phyloP scores from a whole-genome alignment of 1,140 invertebrate genomes.

The Pseudomyrmex pallidus region DNA sequence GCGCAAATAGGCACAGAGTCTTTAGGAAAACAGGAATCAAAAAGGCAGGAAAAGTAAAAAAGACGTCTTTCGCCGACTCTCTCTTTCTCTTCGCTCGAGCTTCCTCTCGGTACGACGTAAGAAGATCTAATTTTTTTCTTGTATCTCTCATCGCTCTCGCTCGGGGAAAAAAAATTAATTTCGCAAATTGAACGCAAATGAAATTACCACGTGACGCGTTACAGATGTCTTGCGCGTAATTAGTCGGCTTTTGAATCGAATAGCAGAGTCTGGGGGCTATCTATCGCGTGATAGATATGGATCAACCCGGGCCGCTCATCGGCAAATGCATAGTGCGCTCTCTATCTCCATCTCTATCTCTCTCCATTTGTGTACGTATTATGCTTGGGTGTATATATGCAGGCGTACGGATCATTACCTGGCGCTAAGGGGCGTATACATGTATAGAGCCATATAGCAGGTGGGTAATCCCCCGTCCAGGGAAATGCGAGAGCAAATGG shows the following conservation, averaged over 20 bases:
- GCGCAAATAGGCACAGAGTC: constrained; percentile 46
- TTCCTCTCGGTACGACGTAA: background rate
- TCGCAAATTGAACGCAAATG: constrained; percentile 33
- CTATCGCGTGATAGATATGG: constrained; percentile 31
- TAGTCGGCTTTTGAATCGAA: constrained; percentile 44
- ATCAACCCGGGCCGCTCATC: constrained; percentile 2
- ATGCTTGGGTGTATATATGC: constrained; percentile 39
- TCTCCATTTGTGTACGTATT: constrained; percentile 31
- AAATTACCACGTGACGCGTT: background rate
- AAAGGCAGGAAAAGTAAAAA: constrained; percentile 18
- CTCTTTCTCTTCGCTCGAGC: background rate
- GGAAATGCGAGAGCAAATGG: constrained; percentile 27
- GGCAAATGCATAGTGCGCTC: constrained; percentile 8
- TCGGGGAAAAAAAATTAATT: constrained; percentile 14
- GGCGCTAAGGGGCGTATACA: constrained; percentile 38
- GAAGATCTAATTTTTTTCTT: background rate
- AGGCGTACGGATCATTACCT: constrained; percentile 45
- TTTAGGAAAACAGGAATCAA: constrained; percentile 36
- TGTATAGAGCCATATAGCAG: constrained; percentile 32
- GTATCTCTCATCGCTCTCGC: background rate
- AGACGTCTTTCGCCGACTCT: background rate
- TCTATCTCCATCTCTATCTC: background rate
- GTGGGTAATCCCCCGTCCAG: constrained; percentile 34
- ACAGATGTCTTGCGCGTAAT: constrained; percentile 25
- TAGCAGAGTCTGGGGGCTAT: constrained; percentile 18